Evolutionary conservation across 1,140 invertebrate genomes (phyloP), one percentile per base, ranked within the genome.

Genomic region (Lepidurus apus): DNA sequence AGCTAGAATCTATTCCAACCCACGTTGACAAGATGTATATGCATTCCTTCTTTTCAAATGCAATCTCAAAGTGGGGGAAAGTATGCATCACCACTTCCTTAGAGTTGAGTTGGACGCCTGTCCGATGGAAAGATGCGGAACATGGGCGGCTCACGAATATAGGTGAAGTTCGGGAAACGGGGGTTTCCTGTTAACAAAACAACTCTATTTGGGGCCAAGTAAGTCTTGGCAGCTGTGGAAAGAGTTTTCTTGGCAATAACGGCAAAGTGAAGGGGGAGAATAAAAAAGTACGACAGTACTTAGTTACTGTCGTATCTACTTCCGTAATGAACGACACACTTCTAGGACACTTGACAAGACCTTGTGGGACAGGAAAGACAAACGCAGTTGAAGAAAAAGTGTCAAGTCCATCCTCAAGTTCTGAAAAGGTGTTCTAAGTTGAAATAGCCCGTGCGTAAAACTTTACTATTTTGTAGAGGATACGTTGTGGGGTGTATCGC

Each of bases 131-230:
- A 65, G 53, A 65, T 7, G 17, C 53, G 53, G 53, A 65, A 21
- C 13, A 21, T 21, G 6, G 21, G 17, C 21, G 7, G 53, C 17
- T 65, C 53, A 5, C 53, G 45, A 65, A 65, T 65, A 65, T 65
- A 65, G 53, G 53, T 65, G 53, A 65, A 65, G 34, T 34, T 34
- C 53, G 53, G 53, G 53, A 65, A 65, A 65, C 9, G 53, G 53
- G 53, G 53, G 21, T 65, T 65, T 65, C 47, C 53, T 65, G 53
- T 17, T n/a, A 65, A 34, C 34, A 34, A 34, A 34, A 34, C 34
- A 34, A 34, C 34, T 34, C 3, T 34, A 34, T 34, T 34, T 34
- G 34, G 34, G 34, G 34, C 34, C 34, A 34, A 34, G 34, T 34
- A 34, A 34, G 34, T 34, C 34, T 34, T 34, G 34, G 34, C 34